phyloP scores from a whole-genome alignment of 2,888 invertebrate species.

The Chironomus riparius region DNA sequence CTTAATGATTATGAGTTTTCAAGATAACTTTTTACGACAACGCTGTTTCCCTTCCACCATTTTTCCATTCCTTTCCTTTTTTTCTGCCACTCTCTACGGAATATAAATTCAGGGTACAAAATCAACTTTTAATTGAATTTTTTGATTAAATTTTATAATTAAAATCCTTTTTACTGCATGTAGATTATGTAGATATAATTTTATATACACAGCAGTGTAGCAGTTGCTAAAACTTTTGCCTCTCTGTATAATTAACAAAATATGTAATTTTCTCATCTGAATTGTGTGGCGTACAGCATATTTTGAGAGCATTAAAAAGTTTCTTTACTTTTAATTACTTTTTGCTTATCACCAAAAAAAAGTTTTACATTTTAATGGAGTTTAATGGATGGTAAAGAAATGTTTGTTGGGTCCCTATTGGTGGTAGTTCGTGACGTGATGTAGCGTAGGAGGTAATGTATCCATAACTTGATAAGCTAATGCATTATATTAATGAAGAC shows the following conservation, averaged over 20 bases:
- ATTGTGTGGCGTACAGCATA: not conserved
- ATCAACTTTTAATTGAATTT: constrained; percentile 24
- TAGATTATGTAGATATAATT: too few relatives aligned
- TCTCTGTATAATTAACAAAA: not conserved
- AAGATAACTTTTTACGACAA: constrained; percentile 13
- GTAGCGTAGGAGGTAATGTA: too few relatives aligned
- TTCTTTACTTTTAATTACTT: not conserved
- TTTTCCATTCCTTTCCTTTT: not conserved
- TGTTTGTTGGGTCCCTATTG: too few relatives aligned
- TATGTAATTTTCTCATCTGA: not conserved
- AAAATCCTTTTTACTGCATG: constrained; percentile 3
- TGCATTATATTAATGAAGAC: too few relatives aligned
- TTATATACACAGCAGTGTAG: not conserved
- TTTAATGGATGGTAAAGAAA: not conserved
- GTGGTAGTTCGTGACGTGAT: too few relatives aligned
- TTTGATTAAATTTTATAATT: constrained; percentile 23
- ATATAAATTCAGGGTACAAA: not conserved
- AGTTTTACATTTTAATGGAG: not conserved
- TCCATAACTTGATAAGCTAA: too few relatives aligned
- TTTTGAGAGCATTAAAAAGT: not conserved
- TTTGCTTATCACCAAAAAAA: not conserved
- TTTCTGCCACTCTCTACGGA: not conserved
- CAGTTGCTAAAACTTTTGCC: not conserved
- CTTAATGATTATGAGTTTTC: constrained; percentile 22
- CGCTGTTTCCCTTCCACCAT: not conserved